phyloP scores from a whole-genome alignment of 2,797 vertebrate genomes.

The Tadarida brasiliensis region DNA sequence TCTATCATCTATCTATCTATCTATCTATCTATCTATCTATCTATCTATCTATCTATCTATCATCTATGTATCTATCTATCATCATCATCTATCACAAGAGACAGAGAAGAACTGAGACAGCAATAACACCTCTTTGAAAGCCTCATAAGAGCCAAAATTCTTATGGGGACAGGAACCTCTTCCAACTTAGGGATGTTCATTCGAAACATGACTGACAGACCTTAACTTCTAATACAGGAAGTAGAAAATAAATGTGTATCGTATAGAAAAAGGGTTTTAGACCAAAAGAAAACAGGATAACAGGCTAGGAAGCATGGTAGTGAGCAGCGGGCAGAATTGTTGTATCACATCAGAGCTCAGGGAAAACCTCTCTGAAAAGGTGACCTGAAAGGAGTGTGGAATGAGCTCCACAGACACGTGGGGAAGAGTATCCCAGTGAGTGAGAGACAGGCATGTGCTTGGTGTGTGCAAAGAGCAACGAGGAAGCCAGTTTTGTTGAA shows the following conservation, averaged over 20 bases:
- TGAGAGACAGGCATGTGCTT: neutral
- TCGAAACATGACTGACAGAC: neutral
- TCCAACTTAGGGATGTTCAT: neutral
- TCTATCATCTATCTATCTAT: neutral
- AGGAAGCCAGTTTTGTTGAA: constrained; percentile 12
- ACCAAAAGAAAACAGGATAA: neutral
- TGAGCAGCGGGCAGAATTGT: neutral
- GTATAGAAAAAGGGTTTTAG: neutral
- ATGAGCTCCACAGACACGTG: neutral
- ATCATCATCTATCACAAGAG: neutral
- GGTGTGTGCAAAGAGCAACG: neutral
- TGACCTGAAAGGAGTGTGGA: neutral
- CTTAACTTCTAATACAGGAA: neutral
- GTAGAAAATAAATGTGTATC: neutral
- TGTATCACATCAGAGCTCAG: neutral
- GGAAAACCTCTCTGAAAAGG: neutral
- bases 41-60: neutral
- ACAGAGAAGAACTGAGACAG: neutral
- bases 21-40: too few species aligned
- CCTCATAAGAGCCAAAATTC: neutral
- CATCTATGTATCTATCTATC: neutral
- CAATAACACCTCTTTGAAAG: neutral
- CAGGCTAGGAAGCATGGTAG: neutral
- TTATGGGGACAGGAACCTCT: neutral
- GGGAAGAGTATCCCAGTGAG: neutral